phyloP scores from a whole-genome alignment of 2,888 invertebrate species.

The Encarsia formosa region DNA sequence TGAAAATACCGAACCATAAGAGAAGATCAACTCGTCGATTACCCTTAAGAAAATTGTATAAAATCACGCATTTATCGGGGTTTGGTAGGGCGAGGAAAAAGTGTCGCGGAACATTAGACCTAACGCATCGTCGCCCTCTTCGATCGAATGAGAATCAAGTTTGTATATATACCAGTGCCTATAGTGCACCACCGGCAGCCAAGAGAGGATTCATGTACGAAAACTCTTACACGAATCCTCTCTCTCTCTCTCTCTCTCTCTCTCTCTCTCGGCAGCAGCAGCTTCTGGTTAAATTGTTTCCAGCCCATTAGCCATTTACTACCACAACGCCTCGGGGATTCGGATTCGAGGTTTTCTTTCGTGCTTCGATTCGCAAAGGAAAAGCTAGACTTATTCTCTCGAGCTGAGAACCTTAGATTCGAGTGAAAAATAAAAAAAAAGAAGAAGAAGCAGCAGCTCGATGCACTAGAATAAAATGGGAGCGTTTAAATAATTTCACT shows the following conservation, averaged over 20 bases:
- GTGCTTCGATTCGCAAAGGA: constrained; percentile 29
- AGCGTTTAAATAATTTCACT: constrained; percentile 51
- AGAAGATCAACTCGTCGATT: too few species aligned
- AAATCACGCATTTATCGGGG: constrained; percentile 2
- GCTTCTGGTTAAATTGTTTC: constrained; percentile 44
- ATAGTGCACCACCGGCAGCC: neutral
- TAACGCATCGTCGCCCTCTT: constrained; percentile 11
- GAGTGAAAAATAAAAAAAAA: neutral
- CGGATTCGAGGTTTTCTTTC: constrained; percentile 39
- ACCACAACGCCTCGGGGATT: constrained; percentile 34
- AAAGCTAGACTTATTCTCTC: constrained; percentile 6
- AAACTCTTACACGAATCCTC: constrained; percentile 5
- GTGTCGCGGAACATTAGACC: constrained; percentile 14
- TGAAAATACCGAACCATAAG: too few species aligned
- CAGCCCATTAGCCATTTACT: constrained; percentile 46
- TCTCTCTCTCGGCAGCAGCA: too few species aligned
- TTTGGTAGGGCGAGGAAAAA: neutral
- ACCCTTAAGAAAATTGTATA: neutral
- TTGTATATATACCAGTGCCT: neutral
- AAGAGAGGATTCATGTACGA: constrained; percentile 5
- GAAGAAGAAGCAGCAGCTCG: neutral
- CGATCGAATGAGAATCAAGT: constrained; percentile 8
- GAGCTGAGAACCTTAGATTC: neutral
- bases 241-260: too few species aligned
- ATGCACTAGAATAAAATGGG: constrained; percentile 21